phyloP scores from a whole-genome alignment of 2,113 vertebrate genomes.

The Egretta garzetta region DNA sequence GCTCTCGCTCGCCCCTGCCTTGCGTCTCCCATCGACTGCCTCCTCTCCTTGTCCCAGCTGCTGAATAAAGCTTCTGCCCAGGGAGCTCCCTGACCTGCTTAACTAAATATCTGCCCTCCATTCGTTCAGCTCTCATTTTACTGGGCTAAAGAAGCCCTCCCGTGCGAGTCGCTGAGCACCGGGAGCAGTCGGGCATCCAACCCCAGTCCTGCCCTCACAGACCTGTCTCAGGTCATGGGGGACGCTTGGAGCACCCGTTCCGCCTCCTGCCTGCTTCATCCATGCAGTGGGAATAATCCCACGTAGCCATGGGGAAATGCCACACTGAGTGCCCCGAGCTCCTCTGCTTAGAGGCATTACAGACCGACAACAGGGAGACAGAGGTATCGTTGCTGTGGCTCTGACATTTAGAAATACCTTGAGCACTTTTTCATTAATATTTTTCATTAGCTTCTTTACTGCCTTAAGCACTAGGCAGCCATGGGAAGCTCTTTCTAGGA shows the following conservation, averaged over 20 bases:
- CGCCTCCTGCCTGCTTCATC: background rate
- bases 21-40: rapidly evolving
- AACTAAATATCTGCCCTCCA: background rate
- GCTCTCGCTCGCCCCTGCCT: background rate
- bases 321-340: background rate
- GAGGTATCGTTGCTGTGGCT: background rate
- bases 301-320: background rate
- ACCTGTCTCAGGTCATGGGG: rapidly evolving
- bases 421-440: background rate
- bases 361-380: background rate
- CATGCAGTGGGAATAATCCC: background rate
- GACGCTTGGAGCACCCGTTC: background rate
- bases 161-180: rapidly evolving
- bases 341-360: rapidly evolving
- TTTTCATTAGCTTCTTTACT: background rate
- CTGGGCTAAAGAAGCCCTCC: background rate
- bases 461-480: background rate
- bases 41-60: background rate
- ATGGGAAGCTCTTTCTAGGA: background rate
- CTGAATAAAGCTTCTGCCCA: background rate
- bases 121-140: background rate
- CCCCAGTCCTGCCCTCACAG: background rate
- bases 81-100: background rate
- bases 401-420: background rate
- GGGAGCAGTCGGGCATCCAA: background rate